phyloP scores from a whole-genome alignment of 2,797 vertebrate genomes.

The Danionella dracula region DNA sequence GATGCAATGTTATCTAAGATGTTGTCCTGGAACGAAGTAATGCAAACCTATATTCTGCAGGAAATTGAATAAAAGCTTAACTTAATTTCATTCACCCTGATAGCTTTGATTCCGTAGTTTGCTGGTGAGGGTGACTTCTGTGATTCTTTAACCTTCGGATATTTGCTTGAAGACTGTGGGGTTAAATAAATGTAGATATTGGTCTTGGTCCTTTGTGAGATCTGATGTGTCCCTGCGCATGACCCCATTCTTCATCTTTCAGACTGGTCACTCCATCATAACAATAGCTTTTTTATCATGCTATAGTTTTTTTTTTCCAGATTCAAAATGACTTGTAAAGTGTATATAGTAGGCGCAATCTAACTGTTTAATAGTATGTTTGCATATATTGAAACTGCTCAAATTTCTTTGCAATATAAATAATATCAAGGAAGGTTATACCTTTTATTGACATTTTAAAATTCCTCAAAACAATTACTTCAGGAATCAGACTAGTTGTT shows the following conservation, averaged over 20 bases:
- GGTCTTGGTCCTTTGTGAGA: neutral
- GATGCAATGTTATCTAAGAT: neutral
- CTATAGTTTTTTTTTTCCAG: no score
- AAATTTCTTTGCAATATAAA: no score
- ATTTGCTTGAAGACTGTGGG: neutral
- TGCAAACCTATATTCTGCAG: slow-evolving; percentile 4
- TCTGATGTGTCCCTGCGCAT: neutral
- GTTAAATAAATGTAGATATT: slow-evolving; percentile 9
- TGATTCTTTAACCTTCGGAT: neutral
- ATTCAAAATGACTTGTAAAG: no score
- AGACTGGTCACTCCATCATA: neutral
- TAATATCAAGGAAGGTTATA: no score
- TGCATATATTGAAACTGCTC: no score
- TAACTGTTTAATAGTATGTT: no score
- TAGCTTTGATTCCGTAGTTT: slow-evolving; percentile 20
- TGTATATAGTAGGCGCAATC: no score
- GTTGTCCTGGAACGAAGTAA: neutral
- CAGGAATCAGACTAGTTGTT: no score
- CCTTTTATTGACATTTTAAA: no score
- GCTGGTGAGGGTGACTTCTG: slow-evolving; percentile 1
- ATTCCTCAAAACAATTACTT: no score
- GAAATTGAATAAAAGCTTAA: slow-evolving; percentile 26
- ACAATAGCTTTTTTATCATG: neutral
- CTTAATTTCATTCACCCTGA: slow-evolving; percentile 10
- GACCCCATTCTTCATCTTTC: neutral